These are phyloP conservation scores for Sylvilagus floridanus DNA, from an alignment of 2,797 vertebrate species.

Conservation along the genomic window DNA sequence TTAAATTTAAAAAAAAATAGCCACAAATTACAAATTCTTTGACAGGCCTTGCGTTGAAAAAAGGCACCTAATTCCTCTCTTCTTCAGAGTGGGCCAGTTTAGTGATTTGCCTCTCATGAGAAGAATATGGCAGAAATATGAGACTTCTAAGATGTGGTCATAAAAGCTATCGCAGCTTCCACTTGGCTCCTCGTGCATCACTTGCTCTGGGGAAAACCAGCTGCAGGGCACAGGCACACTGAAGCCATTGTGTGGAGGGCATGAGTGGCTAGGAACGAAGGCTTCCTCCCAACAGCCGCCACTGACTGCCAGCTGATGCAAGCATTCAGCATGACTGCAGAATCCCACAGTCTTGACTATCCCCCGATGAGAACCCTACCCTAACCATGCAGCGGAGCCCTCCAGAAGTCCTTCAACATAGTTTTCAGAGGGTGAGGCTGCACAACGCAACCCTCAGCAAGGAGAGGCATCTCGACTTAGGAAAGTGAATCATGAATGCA, in stretches of 20 bases:
- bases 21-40: background rate
- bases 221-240: background rate
- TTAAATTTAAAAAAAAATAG: constrained; percentile 21
- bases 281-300: background rate
- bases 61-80: background rate
- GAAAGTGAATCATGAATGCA: background rate
- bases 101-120: background rate
- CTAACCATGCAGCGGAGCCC: background rate
- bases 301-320: background rate
- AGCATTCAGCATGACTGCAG: background rate
- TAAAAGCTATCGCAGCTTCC: background rate
- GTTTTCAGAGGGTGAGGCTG: too few relatives aligned
- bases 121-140: background rate
- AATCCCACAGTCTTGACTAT: background rate
- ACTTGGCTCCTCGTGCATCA: background rate
- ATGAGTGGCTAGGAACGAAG: background rate
- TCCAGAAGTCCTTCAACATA: background rate
- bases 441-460: background rate
- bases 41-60: background rate
- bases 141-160: background rate
- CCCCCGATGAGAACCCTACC: background rate
- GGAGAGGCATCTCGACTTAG: background rate
- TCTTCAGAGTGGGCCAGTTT: background rate
- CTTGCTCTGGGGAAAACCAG: background rate
- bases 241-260: background rate